phyloP scores from a whole-genome alignment of 2,888 invertebrate species.

The Macaria notata region DNA sequence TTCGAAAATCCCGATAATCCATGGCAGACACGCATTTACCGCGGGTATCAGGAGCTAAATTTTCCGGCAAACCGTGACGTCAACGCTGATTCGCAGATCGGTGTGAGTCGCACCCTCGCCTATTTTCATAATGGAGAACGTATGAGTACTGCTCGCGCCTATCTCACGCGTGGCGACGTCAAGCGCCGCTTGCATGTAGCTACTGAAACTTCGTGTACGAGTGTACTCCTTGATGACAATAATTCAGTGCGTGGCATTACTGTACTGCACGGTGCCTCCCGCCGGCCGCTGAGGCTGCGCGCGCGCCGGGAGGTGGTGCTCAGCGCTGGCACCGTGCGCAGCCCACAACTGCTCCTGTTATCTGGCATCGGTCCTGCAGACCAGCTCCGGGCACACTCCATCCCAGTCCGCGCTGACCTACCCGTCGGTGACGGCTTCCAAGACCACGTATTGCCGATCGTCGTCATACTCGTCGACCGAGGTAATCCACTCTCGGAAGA shows the following conservation, averaged over 20 bases:
- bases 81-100: conserved; percentile 57
- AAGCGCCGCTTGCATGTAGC: conserved; percentile 44
- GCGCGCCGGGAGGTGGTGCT: conserved; percentile 57
- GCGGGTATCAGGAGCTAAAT: conserved; percentile 42
- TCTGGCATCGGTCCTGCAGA: conserved; percentile 59
- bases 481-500: conserved; percentile 16
- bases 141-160: conserved; percentile 57
- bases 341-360: conserved; percentile 59
- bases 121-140: conserved; percentile 53
- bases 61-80: conserved; percentile 55
- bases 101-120: conserved; percentile 49
- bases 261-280: conserved; percentile 29
- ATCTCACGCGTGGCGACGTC: conserved; percentile 44
- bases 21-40: conserved; percentile 51
- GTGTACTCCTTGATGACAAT: conserved; percentile 48
- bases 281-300: conserved; percentile 35
- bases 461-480: conserved; percentile 45
- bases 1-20: conserved; percentile 50
- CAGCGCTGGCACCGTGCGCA: conserved; percentile 57
- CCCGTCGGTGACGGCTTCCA: conserved; percentile 57
- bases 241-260: conserved; percentile 51
- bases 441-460: conserved; percentile 51
- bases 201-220: conserved; percentile 48
- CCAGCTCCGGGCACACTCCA: conserved; percentile 45
- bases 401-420: conserved; percentile 46